These are phyloP conservation scores for Orestias chungarensis DNA, from an alignment of 2,797 vertebrate genomes.

Conservation along the genomic window DNA sequence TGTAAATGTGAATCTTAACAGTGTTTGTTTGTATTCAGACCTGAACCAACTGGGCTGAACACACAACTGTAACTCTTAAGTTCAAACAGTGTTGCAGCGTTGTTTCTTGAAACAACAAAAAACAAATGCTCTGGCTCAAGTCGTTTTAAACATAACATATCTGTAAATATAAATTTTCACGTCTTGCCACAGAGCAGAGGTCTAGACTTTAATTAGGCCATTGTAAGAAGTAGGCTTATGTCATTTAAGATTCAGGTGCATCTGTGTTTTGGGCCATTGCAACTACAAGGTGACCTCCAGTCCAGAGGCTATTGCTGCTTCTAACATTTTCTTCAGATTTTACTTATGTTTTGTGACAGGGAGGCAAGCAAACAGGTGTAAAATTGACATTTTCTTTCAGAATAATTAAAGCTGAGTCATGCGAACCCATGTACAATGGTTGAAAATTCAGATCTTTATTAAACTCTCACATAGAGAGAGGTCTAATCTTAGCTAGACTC, in stretches of 20 bases:
- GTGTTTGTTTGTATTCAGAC: not conserved
- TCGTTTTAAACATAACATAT: too few relatives aligned
- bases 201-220: not conserved
- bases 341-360: too few relatives aligned
- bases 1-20: not conserved
- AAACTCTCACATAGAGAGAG: not conserved
- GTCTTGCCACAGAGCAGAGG: not conserved
- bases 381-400: too few relatives aligned
- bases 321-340: not conserved
- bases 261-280: not conserved
- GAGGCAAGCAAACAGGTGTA: too few relatives aligned
- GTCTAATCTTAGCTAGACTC: not conserved
- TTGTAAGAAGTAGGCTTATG: too few relatives aligned
- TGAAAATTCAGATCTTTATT: not conserved
- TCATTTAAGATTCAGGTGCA: too few relatives aligned
- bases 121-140: not conserved
- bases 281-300: not conserved
- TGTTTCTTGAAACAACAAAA: not conserved
- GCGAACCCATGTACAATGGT: not conserved
- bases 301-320: not conserved
- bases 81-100: not conserved
- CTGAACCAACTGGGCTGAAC: not conserved
- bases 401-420: not conserved
- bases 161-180: not conserved
- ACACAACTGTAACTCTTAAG: not conserved